Base-by-base conservation (phyloP, 1,140 invertebrate genomes). In the Drosophila ambigua region DNA sequence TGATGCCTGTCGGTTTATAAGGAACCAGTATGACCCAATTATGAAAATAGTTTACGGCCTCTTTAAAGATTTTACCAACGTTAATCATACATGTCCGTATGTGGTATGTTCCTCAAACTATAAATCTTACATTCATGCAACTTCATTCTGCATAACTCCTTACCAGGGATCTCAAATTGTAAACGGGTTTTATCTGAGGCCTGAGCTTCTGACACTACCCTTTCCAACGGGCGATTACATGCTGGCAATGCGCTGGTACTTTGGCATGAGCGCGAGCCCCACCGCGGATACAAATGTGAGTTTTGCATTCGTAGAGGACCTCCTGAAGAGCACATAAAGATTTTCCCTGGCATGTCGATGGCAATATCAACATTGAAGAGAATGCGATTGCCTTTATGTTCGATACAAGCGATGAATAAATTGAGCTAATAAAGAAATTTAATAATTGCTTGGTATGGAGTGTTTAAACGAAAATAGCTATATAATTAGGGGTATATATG, bases 61-160 rank as follows among this genome's bases (percentile, higher is more conserved):
- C 5, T 51, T 46, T 24, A 52, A 35, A 9, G 48, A 72, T 0
- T 72, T 46, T 41, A 31, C 53, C 6, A 72, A 72, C 15, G 41
- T 72, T 2, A 72, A 72, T 35, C 68, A 72, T 15, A 16, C 68
- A 0, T 72, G 68, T n/a, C 68, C 68, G 0, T 72, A 43, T 41
- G 39, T 72, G 48, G 54, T 72, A 60, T 53, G 43, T 16, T 35
- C 6, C 26, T 28, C 0, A 4, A 13, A 13, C 6, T 28, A 7
- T 7, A 28, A 11, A 24, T 51, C 8, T 13, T 15, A 35, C 6
- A 20, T 24, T 26, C 24, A 24, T 9, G 9, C 31, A 35, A 28
- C 26, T 35, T 4, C 8, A 9, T 9, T 8, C 4, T n/a, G 3
- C 3, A 9, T 20, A n/a, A 8, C 2, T 46, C 24, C 0, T 2